These are phyloP conservation scores for Gracilinanus agilis DNA, from an alignment of 2,113 vertebrate genomes.

Conservation along the genomic window DNA sequence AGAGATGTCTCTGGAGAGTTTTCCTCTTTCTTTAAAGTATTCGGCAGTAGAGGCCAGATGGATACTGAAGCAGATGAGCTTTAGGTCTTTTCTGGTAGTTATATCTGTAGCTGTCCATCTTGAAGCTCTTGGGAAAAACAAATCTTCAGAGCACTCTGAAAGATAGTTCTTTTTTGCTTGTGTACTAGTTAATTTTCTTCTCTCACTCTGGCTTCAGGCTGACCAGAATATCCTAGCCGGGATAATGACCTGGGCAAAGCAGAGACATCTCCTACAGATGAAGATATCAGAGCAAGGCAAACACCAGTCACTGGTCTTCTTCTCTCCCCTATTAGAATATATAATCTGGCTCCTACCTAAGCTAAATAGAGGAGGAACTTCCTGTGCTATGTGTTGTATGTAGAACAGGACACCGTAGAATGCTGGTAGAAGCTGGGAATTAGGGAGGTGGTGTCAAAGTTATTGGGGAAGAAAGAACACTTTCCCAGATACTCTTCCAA, in stretches of 20 bases:
- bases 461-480: neutral
- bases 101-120: neutral
- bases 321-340: neutral
- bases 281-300: neutral
- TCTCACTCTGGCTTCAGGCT: neutral
- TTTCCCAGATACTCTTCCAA: neutral
- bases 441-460: neutral
- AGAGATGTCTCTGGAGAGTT: neutral
- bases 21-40: neutral
- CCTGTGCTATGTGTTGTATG: neutral
- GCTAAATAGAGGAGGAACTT: neutral
- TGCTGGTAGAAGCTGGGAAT: neutral
- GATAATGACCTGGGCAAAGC: neutral
- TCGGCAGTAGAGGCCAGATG: neutral
- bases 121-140: neutral
- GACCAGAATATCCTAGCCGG: neutral
- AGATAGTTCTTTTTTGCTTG: neutral
- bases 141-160: neutral
- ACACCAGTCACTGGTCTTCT: neutral
- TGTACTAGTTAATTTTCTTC: neutral
- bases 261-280: neutral
- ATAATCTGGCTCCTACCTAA: neutral
- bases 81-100: neutral
- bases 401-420: neutral
- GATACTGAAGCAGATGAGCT: neutral